Evolutionary conservation across 2,113 vertebrate genomes (phyloP), one percentile per base, ranked within the genome.

Genomic region (Nycticebus coucang): DNA sequence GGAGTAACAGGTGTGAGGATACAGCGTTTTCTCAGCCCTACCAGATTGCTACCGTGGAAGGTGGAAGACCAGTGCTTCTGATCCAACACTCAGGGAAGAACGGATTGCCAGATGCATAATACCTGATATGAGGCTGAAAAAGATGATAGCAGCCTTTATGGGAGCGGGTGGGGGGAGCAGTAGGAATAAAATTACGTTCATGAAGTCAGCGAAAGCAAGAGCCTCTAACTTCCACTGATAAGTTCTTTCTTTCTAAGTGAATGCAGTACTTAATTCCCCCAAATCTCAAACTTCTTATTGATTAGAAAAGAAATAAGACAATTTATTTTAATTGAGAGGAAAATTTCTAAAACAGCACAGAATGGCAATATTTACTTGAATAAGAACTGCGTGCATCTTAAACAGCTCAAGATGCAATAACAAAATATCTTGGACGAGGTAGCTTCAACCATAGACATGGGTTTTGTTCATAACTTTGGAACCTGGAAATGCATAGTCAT

Each of bases 1-100:
- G 1, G 1, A 9, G n/a, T 24, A 17, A 4, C 2, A 13, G 66
- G 2, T 4, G 28, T 5, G 37, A 89, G 35, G 45, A 11, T 33
- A 5, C 15, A 26, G 26, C 50, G 68, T 59, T 3, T 35, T 22
- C 60, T 86, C 57, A 22, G 66, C 68, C 24, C 19, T 37, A 53
- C 68, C 0, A 87, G 41, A 35, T 35, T 22, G 45, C 24, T 26
- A 2, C 77, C 19, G 19, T 18, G 33, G 26, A 28, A 69, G 33
- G 45, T 9, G 5, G 2, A 2, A 50, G 53, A 28, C 7, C 64
- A 77, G 33, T 1, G n/a, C 21, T 26, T 35, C 13, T 19, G 53
- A 57, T 24, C 5, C 2, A 62, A 79, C 35, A 22, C n/a, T 30
- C 57, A 11, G 26, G 12, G 17, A 60, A 82, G 57, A 66, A 62